Evolutionary conservation across 2,888 invertebrate genomes (phyloP).

Genomic region (Carcina quercana): DNA sequence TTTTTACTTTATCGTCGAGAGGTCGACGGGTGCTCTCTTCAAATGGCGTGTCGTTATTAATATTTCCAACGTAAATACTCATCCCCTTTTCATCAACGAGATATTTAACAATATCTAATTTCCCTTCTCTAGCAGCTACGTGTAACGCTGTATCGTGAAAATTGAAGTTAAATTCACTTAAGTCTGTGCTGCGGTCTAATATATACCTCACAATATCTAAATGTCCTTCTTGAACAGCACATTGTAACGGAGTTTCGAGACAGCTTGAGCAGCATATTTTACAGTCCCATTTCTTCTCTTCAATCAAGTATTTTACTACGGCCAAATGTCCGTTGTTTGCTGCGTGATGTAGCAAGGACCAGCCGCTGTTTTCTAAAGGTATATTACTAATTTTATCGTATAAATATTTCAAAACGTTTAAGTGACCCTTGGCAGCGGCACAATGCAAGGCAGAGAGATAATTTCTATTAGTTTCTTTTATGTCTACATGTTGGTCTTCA

Average conservation of each 20-base stretch:
- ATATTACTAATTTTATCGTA: background rate
- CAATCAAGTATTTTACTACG: slow-evolving; percentile 6
- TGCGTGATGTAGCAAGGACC: background rate
- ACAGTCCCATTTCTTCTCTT: slow-evolving; percentile 3
- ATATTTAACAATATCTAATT: background rate
- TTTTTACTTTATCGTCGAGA: too few species aligned
- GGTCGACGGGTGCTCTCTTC: too few species aligned
- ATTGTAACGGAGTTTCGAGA: background rate
- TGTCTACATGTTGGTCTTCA: too few species aligned
- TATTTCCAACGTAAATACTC: too few species aligned
- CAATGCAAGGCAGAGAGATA: too few species aligned
- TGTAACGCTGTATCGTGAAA: background rate
- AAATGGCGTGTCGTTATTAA: too few species aligned
- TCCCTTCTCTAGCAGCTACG: background rate
- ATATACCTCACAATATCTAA: background rate
- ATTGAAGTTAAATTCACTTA: background rate
- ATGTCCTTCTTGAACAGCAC: background rate
- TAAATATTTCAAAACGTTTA: background rate
- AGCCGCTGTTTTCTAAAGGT: too few species aligned
- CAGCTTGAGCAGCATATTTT: background rate
- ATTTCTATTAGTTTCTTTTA: too few species aligned
- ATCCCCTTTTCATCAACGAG: too few species aligned
- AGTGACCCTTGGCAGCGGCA: background rate
- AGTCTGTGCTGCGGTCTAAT: background rate
- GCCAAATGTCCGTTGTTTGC: slow-evolving; percentile 2